Evolutionary conservation across 2,797 vertebrate genomes (phyloP).

Genomic region (Pelodytes ibericus): DNA sequence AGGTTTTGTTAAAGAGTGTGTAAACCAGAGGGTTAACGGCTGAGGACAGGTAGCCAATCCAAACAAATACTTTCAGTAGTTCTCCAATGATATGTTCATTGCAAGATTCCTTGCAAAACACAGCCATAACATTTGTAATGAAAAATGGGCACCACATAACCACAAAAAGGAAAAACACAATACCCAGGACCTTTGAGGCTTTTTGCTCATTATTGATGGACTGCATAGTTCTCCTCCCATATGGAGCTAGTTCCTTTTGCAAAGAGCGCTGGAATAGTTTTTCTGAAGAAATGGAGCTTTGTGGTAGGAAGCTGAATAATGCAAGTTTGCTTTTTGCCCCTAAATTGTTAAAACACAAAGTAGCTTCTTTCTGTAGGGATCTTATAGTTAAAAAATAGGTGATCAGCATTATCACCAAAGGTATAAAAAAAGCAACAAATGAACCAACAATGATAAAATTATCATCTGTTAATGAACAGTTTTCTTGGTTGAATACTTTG

Average conservation of each 20-base stretch:
- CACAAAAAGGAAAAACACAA: constrained; percentile 95
- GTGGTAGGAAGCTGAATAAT: constrained; percentile 85
- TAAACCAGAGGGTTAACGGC: constrained; percentile 95
- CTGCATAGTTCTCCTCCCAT: constrained; percentile 87
- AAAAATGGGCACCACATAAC: constrained; percentile 99
- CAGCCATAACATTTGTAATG: constrained; percentile 91
- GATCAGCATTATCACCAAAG: constrained; percentile 93
- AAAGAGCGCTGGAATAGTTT: constrained; percentile 86
- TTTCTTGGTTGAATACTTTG: constrained; percentile 90
- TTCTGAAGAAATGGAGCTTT: constrained; percentile 87
- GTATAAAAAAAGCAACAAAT: constrained; percentile 93
- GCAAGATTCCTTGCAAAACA: constrained; percentile 84
- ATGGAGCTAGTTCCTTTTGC: constrained; percentile 73
- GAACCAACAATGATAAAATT: constrained; percentile 91
- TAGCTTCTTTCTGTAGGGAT: constrained; percentile 89
- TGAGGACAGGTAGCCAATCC: constrained; percentile 95
- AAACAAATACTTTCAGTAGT: constrained; percentile 92
- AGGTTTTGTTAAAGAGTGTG: constrained; percentile 93
- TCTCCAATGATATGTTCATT: constrained; percentile 75
- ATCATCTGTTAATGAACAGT: constrained; percentile 86
- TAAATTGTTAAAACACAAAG: constrained; percentile 82
- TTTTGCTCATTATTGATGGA: constrained; percentile 96
- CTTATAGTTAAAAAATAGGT: constrained; percentile 94
- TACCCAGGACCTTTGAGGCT: constrained; percentile 94
- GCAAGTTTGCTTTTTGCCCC: constrained; percentile 85